These are phyloP conservation scores for Phyllopteryx taeniolatus DNA, from an alignment of 2,113 vertebrate genomes.

Conservation along the genomic window DNA sequence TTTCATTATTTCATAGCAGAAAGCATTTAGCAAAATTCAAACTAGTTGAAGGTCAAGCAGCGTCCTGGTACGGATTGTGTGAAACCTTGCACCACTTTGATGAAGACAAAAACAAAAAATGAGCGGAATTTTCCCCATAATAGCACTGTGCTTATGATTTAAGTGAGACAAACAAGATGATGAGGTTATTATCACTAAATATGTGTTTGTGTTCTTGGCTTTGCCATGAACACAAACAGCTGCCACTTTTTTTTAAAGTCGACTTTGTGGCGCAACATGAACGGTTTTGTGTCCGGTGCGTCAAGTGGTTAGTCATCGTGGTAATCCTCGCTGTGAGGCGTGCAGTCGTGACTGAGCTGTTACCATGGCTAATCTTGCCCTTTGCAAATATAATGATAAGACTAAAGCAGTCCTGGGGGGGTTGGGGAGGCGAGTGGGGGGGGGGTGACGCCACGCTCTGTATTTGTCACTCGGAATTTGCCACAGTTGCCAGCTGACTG, in stretches of 20 bases:
- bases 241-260: slow-evolving; percentile 34
- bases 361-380: slow-evolving; percentile 54
- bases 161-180: slow-evolving; percentile 36
- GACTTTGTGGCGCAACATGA: slow-evolving; percentile 45
- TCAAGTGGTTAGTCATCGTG: slow-evolving; percentile 59
- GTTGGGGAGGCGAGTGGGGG: background rate
- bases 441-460: slow-evolving; percentile 2
- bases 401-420: slow-evolving; percentile 37
- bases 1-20: too few species aligned
- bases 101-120: slow-evolving; percentile 8
- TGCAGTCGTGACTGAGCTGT: slow-evolving; percentile 27
- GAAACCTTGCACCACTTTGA: background rate
- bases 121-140: slow-evolving; percentile 7
- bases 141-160: slow-evolving; percentile 36
- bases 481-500: slow-evolving; percentile 35
- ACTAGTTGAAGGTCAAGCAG: background rate
- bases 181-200: slow-evolving; percentile 25
- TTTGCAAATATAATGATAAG: slow-evolving; percentile 59
- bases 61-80: background rate
- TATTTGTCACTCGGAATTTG: slow-evolving; percentile 52
- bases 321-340: slow-evolving; percentile 53
- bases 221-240: slow-evolving; percentile 26
- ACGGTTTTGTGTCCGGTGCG: slow-evolving; percentile 53
- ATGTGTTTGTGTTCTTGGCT: slow-evolving; percentile 8
- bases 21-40: background rate